Evolutionary conservation across 2,113 vertebrate genomes (phyloP), one percentile per base, ranked within the genome.

Genomic region (Poeciliopsis turrubarensis): DNA sequence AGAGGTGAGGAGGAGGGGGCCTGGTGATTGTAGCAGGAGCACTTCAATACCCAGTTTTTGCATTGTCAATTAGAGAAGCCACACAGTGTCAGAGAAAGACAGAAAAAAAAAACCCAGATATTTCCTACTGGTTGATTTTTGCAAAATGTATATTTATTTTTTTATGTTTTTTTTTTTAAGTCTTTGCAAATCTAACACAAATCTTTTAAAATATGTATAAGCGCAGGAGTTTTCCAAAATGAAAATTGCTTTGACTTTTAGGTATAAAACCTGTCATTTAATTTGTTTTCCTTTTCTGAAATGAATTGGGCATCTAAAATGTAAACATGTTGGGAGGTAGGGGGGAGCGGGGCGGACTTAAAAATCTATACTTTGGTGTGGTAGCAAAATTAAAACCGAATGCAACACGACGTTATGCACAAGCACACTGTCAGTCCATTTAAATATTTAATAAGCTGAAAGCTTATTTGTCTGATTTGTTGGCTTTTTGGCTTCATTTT

Each of bases 11-110:
- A 57, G 65, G 26, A 34, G 64, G 84, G 84, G 77, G 80, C 85
- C 74, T 72, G 65, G 81, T 81, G 87, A 93, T 91, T 87, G 87
- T 81, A 77, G 89, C 68, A 54, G 80, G 47, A 83, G 71, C 82
- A 82, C 84, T 85, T 78, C 67, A 85, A 75, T 69, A 79, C 60
- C 74, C 75, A 71, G 64, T 71, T 74, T 70, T 74, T 29, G 39
- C 64, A 39, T 69, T 87, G 72, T 84, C 77, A 85, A 66, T 82
- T 81, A 77, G 63, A 78, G 39, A 54, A 47, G 62, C 73, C 72
- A 64, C 3, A 30, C 6, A 71, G 68, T 6, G 10, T 30, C 62
- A 61, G 61, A 70, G 79, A 75, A 77, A 62, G 68, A 32, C 3
- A 34, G 12, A 60, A 19, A 51, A 3, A 47, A 44, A 67, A 41